phyloP scores from a whole-genome alignment of 2,113 vertebrate species.

The Festucalex cinctus region DNA sequence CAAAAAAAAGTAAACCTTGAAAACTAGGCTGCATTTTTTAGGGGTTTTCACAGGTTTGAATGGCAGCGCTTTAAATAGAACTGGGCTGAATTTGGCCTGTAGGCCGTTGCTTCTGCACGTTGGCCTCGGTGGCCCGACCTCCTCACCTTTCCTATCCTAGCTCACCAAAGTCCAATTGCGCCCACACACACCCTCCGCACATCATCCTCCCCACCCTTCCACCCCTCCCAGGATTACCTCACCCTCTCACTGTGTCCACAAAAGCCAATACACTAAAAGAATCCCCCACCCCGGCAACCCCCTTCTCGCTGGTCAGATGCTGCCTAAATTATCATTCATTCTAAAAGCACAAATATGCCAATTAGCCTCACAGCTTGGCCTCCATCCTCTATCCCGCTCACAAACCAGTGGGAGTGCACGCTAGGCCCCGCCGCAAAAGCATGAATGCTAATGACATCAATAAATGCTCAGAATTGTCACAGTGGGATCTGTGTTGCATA shows the following conservation, averaged over 20 bases:
- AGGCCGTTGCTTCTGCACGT: slow-evolving; percentile 29
- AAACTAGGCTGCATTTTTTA: slow-evolving; percentile 1
- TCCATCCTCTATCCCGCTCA: slow-evolving; percentile 17
- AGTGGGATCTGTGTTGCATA: slow-evolving; percentile 48
- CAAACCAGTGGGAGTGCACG: slow-evolving; percentile 29
- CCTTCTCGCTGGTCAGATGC: slow-evolving; percentile 31
- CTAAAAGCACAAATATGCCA: slow-evolving; percentile 59
- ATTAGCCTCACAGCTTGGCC: slow-evolving; percentile 59
- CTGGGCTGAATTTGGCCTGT: background rate
- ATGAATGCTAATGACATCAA: slow-evolving; percentile 75
- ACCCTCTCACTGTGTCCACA: slow-evolving; percentile 54
- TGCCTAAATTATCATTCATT: slow-evolving; percentile 57
- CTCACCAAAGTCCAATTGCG: slow-evolving; percentile 74
- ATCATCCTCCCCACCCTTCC: background rate
- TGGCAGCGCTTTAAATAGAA: background rate
- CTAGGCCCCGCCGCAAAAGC: slow-evolving; percentile 15
- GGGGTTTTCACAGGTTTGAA: slow-evolving; percentile 19
- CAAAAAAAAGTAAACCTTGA: slow-evolving; percentile 15
- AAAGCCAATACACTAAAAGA: slow-evolving; percentile 42
- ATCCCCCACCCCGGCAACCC: slow-evolving; percentile 12
- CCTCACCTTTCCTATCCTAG: slow-evolving; percentile 74
- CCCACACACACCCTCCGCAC: slow-evolving; percentile 2
- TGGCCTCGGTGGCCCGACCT: slow-evolving; percentile 73
- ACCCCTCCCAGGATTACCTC: slow-evolving; percentile 40
- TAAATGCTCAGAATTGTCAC: slow-evolving; percentile 71